Conservation (phyloP, 2,888 invertebrate species). For the Byasa hedistus region DNA sequence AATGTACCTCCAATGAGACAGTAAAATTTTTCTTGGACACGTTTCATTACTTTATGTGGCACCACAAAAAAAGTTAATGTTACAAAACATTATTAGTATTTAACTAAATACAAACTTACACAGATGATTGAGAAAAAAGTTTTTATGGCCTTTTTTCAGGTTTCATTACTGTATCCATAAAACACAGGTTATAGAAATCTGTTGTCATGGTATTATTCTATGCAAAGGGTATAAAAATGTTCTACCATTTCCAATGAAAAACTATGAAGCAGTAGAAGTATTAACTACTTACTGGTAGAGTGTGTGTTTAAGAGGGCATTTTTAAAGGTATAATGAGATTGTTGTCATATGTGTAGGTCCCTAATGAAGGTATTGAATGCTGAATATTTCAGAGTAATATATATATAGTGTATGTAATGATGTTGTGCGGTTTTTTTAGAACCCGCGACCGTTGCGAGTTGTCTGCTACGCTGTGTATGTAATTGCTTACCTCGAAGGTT, state of each 20-base stretch:
- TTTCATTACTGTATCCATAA: no score
- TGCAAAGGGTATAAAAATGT: no score
- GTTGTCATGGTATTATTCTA: no score
- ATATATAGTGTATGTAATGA: constrained; percentile 31
- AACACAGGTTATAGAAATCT: no score
- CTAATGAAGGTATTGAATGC: constrained; percentile 15
- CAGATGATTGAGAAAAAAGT: no score
- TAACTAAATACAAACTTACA: no score
- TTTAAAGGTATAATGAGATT: constrained; percentile 32
- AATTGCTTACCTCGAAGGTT: not conserved
- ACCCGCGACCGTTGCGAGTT: constrained; percentile 30
- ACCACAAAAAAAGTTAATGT: no score
- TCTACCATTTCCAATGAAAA: not conserved
- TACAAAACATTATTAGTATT: no score
- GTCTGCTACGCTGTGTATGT: not conserved
- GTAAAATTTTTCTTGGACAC: no score
- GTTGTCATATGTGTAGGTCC: constrained; percentile 29
- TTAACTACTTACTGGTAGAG: constrained; percentile 31
- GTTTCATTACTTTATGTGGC: no score
- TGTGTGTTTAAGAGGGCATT: constrained; percentile 34
- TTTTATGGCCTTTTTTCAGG: no score
- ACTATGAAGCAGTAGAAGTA: constrained; percentile 13
- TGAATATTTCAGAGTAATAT: constrained; percentile 27
- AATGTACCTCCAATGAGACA: not conserved
- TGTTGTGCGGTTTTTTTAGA: constrained; percentile 32